A percentile compares a stretch with the other conserved stretches of the same genome.
Evolutionary conservation across 1,140 invertebrate species (phyloP).

Genomic region (Achatina immaculata): DNA sequence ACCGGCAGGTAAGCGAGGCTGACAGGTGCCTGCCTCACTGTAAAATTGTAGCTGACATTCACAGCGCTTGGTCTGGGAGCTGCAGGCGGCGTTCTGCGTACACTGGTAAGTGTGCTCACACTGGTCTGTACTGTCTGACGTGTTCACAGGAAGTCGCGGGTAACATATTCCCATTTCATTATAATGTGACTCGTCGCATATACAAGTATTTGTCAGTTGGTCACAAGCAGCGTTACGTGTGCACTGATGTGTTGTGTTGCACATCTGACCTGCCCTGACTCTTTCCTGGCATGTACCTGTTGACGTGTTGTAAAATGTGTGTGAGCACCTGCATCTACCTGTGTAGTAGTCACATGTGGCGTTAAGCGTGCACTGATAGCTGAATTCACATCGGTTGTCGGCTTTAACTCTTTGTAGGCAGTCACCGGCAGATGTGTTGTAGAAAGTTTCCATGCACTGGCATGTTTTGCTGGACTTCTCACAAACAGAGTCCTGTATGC

Average conservation of each 20-base stretch:
- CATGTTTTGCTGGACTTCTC: slow-evolving; percentile 32
- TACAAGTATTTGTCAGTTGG: not conserved
- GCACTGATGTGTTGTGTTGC: slow-evolving; percentile 35
- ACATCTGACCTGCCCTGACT: not conserved
- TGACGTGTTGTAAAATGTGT: slow-evolving; percentile 17
- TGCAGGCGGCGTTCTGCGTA: slow-evolving; percentile 16
- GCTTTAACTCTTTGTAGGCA: slow-evolving; percentile 21
- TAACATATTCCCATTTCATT: slow-evolving; percentile 9
- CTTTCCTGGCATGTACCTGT: not conserved
- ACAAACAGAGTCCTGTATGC: slow-evolving; percentile 32
- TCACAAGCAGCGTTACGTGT: slow-evolving; percentile 30
- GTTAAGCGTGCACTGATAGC: slow-evolving; percentile 30
- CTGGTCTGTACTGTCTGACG: too few relatives aligned
- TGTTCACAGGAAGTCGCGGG: not conserved
- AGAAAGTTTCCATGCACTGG: slow-evolving; percentile 31
- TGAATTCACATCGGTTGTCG: slow-evolving; percentile 6
- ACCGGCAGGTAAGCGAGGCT: slow-evolving; percentile 2
- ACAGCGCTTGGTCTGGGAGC: not conserved
- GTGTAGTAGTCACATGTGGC: slow-evolving; percentile 20
- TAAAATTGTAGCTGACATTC: slow-evolving; percentile 35
- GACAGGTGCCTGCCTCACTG: slow-evolving; percentile 33
- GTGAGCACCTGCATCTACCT: slow-evolving; percentile 14
- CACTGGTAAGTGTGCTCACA: slow-evolving; percentile 18
- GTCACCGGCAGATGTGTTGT: slow-evolving; percentile 3
- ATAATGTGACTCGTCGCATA: slow-evolving; percentile 15